Percentiles rank a stretch among this genome's conserved stretches.
Conservation (phyloP, 2,888 invertebrate species). For the Xylota segnis region DNA sequence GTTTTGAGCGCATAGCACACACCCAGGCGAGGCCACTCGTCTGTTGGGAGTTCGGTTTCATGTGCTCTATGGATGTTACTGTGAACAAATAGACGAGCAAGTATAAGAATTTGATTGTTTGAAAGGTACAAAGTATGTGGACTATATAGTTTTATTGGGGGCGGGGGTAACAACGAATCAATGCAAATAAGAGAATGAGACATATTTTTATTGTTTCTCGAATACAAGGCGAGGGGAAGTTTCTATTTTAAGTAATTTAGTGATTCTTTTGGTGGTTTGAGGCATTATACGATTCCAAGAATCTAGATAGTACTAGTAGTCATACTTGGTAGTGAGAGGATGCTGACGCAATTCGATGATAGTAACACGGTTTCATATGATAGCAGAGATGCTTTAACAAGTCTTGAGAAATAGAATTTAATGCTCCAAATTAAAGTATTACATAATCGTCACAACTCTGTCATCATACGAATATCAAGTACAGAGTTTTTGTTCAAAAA, state of each 20-base stretch:
- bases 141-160: constrained; percentile 3
- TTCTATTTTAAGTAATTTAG: constrained; percentile 12
- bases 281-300: neutral
- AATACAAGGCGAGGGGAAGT: constrained; percentile 32
- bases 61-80: constrained; percentile 53
- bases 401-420: too few species aligned
- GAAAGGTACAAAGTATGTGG: constrained; percentile 24
- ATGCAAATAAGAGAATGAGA: constrained; percentile 43
- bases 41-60: constrained; percentile 19
- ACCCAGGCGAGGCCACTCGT: constrained; percentile 7
- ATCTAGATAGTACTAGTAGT: neutral
- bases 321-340: constrained; percentile 23
- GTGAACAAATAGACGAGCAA: constrained; percentile 31
- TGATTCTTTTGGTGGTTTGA: constrained; percentile 9
- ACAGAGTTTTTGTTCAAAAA: too few species aligned
- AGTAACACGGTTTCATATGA: neutral
- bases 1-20: constrained; percentile 26
- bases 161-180: constrained; percentile 14
- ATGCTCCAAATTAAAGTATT: too few species aligned
- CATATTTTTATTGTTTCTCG: constrained; percentile 15
- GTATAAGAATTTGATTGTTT: constrained; percentile 63
- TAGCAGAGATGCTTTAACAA: too few species aligned
- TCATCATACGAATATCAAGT: too few species aligned
- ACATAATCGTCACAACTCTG: too few species aligned
- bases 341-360: constrained; percentile 28